phyloP scores from a whole-genome alignment of 2,888 invertebrate species.

The Argyresthia goedartella region DNA sequence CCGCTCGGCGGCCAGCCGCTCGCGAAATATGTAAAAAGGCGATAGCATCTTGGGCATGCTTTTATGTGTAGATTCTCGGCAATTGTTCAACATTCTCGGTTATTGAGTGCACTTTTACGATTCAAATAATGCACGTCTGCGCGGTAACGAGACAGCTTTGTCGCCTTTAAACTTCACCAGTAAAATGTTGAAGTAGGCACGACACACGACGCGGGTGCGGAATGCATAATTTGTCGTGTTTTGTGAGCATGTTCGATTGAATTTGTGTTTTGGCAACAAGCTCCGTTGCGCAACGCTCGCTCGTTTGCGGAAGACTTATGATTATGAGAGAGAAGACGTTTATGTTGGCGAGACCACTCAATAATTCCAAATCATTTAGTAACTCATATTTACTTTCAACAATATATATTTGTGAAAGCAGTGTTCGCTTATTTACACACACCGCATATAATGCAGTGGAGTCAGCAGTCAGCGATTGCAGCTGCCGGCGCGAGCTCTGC shows the following conservation, averaged over 20 bases:
- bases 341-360: not conserved
- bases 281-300: not conserved
- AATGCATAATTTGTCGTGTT: too few relatives aligned
- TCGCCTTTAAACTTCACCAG: not conserved
- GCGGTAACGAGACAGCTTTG: too few relatives aligned
- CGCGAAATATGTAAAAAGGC: conserved; percentile 11
- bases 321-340: too few relatives aligned
- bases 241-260: not conserved
- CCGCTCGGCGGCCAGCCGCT: conserved; percentile 12
- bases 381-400: too few relatives aligned
- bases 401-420: too few relatives aligned
- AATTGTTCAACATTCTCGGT: conserved; percentile 8
- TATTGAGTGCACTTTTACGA: conserved; percentile 1
- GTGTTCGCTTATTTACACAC: too few relatives aligned
- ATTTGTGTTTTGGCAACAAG: not conserved
- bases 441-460: too few relatives aligned
- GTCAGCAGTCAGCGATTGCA: not conserved
- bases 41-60: conserved; percentile 12
- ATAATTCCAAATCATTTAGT: too few relatives aligned
- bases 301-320: not conserved
- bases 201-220: too few relatives aligned
- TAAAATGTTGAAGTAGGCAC: not conserved
- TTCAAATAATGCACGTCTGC: not conserved
- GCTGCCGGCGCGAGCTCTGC: not conserved
- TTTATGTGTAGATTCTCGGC: conserved; percentile 14